Conservation (phyloP, 1,140 invertebrate species). For the Zaprionus ghesquierei region DNA sequence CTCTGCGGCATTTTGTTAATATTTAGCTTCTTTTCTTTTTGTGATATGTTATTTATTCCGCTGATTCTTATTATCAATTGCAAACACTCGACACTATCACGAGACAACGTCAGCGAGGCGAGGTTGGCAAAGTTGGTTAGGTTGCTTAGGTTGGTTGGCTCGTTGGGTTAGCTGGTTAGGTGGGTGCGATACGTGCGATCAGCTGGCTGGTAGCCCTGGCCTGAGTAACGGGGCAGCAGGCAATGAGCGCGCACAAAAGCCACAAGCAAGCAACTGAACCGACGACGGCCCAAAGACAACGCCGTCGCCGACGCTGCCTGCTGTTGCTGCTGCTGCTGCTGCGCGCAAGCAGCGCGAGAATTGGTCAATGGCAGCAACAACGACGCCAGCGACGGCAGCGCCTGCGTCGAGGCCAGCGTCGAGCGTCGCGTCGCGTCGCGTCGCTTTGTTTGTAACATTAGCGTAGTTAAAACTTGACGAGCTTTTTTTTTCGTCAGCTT, state of each 20-base stretch:
- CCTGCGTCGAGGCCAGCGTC: constrained; percentile 15
- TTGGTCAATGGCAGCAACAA: constrained; percentile 43
- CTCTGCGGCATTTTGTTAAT: constrained; percentile 66
- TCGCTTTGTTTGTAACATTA: constrained; percentile 50
- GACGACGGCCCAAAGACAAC: constrained; percentile 40
- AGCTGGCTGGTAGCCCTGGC: constrained; percentile 1
- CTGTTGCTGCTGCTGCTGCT: constrained; percentile 14
- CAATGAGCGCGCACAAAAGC: constrained; percentile 44
- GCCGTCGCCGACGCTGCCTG: background rate
- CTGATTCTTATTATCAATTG: constrained; percentile 62
- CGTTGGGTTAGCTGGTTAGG: background rate
- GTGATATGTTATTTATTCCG: constrained; percentile 3
- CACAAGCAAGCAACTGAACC: constrained; percentile 53
- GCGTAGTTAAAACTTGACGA: constrained; percentile 68
- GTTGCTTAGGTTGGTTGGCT: background rate
- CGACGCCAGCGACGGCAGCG: constrained; percentile 1
- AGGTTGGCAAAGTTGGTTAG: background rate
- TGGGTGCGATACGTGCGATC: constrained; percentile 30
- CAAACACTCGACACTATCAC: constrained; percentile 57
- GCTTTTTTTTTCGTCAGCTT: constrained; percentile 60
- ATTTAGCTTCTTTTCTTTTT: constrained; percentile 14
- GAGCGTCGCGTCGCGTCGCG: constrained; percentile 20
- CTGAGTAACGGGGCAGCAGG: background rate
- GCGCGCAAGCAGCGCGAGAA: constrained; percentile 17
- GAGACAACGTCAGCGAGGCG: constrained; percentile 30